A percentile compares a stretch with the other conserved stretches of the same genome.
These are phyloP conservation scores for Cotesia chilonis DNA, from an alignment of 1,140 invertebrate species.

Conservation along the genomic window DNA sequence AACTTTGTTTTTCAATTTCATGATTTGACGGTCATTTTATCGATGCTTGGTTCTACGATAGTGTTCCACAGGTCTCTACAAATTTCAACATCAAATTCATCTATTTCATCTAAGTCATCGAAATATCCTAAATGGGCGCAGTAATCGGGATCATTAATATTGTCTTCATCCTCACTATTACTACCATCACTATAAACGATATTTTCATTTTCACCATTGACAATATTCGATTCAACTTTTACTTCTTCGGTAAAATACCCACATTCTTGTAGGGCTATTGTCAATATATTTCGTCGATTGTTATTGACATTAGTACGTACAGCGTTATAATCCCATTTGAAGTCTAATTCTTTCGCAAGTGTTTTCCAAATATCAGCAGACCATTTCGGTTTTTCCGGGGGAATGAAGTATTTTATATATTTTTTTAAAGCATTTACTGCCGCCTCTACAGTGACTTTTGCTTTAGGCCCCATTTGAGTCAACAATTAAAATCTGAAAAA, in stretches of 20 bases:
- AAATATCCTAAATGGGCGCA: not conserved
- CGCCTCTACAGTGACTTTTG: not conserved
- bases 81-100: not conserved
- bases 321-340: not conserved
- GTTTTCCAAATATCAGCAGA: not conserved
- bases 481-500: slow-evolving; percentile 3
- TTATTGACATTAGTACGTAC: not conserved
- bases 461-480: not conserved
- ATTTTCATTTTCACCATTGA: not conserved
- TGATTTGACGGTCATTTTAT: not conserved
- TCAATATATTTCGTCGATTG: not conserved
- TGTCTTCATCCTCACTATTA: not conserved
- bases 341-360: not conserved
- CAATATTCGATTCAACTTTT: not conserved
- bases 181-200: not conserved
- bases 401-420: slow-evolving; percentile 3
- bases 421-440: slow-evolving; percentile 11
- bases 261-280: not conserved
- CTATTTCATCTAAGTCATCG: not conserved
- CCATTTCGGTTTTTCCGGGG: slow-evolving; percentile 1
- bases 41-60: not conserved
- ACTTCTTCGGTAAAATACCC: not conserved
- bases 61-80: not conserved
- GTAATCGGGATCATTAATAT: slow-evolving; percentile 3
- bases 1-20: not conserved